Evolutionary conservation across 2,113 vertebrate species (phyloP).

Genomic region (Pardalotus punctatus): DNA sequence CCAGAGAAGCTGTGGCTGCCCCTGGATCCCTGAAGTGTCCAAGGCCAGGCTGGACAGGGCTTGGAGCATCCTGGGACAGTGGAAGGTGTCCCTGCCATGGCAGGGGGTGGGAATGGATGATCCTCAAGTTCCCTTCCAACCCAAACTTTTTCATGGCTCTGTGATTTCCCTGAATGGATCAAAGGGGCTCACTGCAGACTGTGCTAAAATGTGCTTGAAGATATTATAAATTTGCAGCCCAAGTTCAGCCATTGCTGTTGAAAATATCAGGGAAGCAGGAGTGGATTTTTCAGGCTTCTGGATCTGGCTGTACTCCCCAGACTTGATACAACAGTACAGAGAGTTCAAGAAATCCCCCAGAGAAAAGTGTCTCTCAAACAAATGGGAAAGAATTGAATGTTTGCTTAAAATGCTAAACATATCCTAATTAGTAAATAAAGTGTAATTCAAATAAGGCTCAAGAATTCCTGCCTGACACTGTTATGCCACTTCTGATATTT

Average conservation of each 20-base stretch:
- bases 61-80: fast-evolving
- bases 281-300: neutral
- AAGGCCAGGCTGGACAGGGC: fast-evolving
- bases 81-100: neutral
- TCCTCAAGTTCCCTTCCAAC: neutral
- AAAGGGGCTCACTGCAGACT: neutral
- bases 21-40: neutral
- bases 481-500: neutral
- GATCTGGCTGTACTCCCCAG: neutral
- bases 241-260: fast-evolving
- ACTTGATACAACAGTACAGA: neutral
- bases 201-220: neutral
- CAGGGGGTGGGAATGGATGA: fast-evolving
- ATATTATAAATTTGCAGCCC: neutral
- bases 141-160: neutral
- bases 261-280: neutral
- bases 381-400: neutral
- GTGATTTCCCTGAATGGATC: neutral
- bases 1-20: neutral
- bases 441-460: neutral
- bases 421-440: constrained; percentile 13
- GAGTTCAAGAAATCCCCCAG: neutral
- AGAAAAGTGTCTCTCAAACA: neutral
- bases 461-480: neutral
- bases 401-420: neutral